A percentile compares a stretch with the other conserved stretches of the same genome.
Evolutionary conservation across 2,888 invertebrate species (phyloP).

Genomic region (Tetragonisca angustula): DNA sequence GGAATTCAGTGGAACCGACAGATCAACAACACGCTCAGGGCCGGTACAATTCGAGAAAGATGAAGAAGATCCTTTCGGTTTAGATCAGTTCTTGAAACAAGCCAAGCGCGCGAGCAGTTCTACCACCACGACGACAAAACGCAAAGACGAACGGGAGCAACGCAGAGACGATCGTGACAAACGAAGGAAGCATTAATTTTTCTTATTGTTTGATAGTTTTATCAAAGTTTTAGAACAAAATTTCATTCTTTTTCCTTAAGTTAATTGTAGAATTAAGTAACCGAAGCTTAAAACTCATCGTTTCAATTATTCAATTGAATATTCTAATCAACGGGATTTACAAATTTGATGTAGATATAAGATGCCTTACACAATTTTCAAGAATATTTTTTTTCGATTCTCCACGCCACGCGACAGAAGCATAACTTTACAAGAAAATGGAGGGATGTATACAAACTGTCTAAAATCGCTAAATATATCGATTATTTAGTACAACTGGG

Average conservation of each 20-base stretch:
- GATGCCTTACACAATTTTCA: slow-evolving; percentile 3
- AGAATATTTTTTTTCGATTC: slow-evolving; percentile 22
- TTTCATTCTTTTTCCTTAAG: neutral
- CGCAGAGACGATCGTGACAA: slow-evolving; percentile 81
- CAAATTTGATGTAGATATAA: neutral
- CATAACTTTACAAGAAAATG: slow-evolving; percentile 1
- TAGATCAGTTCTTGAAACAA: slow-evolving; percentile 98
- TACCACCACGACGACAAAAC: slow-evolving; percentile 84
- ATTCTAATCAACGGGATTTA: neutral
- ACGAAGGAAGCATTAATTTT: slow-evolving; percentile 77
- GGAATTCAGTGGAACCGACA: slow-evolving; percentile 96
- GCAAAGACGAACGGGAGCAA: slow-evolving; percentile 85
- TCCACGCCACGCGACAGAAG: slow-evolving; percentile 1
- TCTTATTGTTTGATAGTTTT: neutral
- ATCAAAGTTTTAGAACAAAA: slow-evolving; percentile 22
- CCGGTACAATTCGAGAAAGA: slow-evolving; percentile 98
- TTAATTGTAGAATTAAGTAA: neutral
- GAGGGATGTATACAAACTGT: slow-evolving; percentile 11
- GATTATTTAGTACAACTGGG: slow-evolving; percentile 11
- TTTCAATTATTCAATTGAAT: neutral
- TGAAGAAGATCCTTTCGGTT: slow-evolving; percentile 96
- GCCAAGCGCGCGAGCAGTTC: slow-evolving; percentile 93
- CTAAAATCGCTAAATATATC: neutral
- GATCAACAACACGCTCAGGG: slow-evolving; percentile 90
- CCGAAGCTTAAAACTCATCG: neutral